Conservation (phyloP, 2,888 invertebrate genomes). For the Ichneumon xanthorius region DNA sequence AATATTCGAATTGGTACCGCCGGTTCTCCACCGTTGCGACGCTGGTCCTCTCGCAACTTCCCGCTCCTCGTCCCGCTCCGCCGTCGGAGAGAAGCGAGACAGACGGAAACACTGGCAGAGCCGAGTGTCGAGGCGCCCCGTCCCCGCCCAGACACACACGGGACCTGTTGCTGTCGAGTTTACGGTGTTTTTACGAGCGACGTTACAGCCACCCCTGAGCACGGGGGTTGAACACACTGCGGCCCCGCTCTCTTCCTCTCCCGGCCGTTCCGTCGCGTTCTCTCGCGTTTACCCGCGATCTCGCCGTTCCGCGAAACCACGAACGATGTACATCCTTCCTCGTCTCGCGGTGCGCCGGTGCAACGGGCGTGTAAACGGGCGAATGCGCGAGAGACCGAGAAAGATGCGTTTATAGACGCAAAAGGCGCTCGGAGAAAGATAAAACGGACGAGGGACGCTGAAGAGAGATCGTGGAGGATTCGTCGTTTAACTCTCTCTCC, state of each 20-base stretch:
- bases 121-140: slow-evolving; percentile 57
- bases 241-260: slow-evolving; percentile 65
- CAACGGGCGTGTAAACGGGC: slow-evolving; percentile 40
- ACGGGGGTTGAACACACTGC: slow-evolving; percentile 78
- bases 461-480: slow-evolving; percentile 68
- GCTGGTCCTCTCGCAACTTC: slow-evolving; percentile 65
- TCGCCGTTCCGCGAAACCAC: slow-evolving; percentile 57
- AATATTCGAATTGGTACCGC: slow-evolving; percentile 77
- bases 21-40: slow-evolving; percentile 45
- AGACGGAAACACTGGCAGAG: slow-evolving; percentile 46
- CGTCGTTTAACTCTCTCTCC: slow-evolving; percentile 29
- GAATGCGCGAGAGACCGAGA: slow-evolving; percentile 20
- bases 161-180: slow-evolving; percentile 85
- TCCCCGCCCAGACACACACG: slow-evolving; percentile 79
- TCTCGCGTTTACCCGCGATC: slow-evolving; percentile 50
- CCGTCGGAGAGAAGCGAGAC: slow-evolving; percentile 50
- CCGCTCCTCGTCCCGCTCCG: slow-evolving; percentile 46
- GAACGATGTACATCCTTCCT: slow-evolving; percentile 42
- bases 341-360: slow-evolving; percentile 41
- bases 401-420: background rate
- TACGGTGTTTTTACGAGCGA: slow-evolving; percentile 85
- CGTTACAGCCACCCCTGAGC: slow-evolving; percentile 83
- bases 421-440: slow-evolving; percentile 38
- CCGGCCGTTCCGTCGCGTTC: slow-evolving; percentile 6
- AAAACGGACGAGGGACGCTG: slow-evolving; percentile 22